Base-by-base conservation (phyloP, 2,888 invertebrate species). In the Athripsodes cinereus region DNA sequence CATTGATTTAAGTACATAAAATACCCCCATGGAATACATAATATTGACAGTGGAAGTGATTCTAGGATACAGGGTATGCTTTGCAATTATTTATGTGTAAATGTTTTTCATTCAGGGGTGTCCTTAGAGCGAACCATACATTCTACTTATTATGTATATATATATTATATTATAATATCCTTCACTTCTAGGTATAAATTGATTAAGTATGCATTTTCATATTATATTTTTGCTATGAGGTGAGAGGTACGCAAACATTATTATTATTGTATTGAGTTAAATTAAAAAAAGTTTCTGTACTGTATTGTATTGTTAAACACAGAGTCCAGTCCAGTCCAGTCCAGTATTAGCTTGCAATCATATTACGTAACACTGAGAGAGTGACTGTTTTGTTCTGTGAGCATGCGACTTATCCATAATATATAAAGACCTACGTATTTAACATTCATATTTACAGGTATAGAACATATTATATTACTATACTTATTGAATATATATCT, bases 61-160 rank as follows among this genome's bases (percentile, higher is more conserved):
- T 85, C 82, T 88, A 89, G 90, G 90, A 89, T 89, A 90, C 90
- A 90, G 90, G 90, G 90, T 90, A 90, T 87, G 88, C 88, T 88
- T 90, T 88, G 88, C 88, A 88, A 88, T 88, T 89, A 87, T 87
- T 87, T 87, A 83, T 81, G 83, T 82, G 81, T 84, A 82, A 79
- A 74, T 74, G 78, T 78, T 73, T 74, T 73, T 75, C 74, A 74
- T 71, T 62, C 72, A 74, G 72, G 55, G 61, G 59, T 61, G 57
- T 59, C 63, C 22, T 67, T 70, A 56, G 60, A 52, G 60, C 66
- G 71, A 69, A 73, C 73, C 74, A 13, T 8, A 40, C 40, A 8
- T 26, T 40, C 40, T 40, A 40, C 40, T n/a, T 40, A 40, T 67
- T 58, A 54, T 62, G 59, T 59, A 61, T 59, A 3, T 40, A 40